Conservation (phyloP, 2,113 vertebrate genomes). For the Prietella phreatophila region DNA sequence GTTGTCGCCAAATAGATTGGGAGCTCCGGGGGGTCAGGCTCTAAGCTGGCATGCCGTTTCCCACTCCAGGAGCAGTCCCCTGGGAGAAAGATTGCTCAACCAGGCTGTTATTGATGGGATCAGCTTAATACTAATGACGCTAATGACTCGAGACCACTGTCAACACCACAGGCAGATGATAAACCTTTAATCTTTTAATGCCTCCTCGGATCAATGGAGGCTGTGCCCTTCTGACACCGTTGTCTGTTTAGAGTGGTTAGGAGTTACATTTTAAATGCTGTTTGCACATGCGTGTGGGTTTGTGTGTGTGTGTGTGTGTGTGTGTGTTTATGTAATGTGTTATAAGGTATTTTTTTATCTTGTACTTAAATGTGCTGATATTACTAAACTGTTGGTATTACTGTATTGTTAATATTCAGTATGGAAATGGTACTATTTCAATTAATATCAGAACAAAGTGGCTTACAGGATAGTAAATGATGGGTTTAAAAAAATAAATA, state of each 20-base stretch:
- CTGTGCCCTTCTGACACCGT: constrained; percentile 33
- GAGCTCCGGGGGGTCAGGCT: constrained; percentile 50
- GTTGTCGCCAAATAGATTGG: constrained; percentile 46
- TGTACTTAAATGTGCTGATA: neutral
- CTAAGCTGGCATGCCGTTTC: constrained; percentile 29
- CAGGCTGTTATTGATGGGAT: constrained; percentile 70
- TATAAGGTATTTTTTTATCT: constrained; percentile 11
- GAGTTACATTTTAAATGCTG: constrained; percentile 46
- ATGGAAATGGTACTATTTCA: neutral
- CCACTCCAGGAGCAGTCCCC: constrained; percentile 58
- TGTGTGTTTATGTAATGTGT: constrained; percentile 1
- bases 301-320: neutral
- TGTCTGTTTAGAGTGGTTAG: constrained; percentile 47
- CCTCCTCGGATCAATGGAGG: constrained; percentile 62
- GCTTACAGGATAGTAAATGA: neutral
- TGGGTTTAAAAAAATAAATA: no score
- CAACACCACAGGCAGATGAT: constrained; percentile 62
- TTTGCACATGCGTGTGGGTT: neutral
- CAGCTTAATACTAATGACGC: constrained; percentile 69
- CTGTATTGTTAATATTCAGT: neutral
- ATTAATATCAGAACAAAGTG: neutral
- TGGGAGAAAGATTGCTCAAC: constrained; percentile 64
- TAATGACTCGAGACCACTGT: constrained; percentile 70
- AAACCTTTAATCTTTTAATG: constrained; percentile 73
- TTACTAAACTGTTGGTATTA: neutral